phyloP scores from a whole-genome alignment of 2,888 invertebrate species.

The Drosophila prolongata region DNA sequence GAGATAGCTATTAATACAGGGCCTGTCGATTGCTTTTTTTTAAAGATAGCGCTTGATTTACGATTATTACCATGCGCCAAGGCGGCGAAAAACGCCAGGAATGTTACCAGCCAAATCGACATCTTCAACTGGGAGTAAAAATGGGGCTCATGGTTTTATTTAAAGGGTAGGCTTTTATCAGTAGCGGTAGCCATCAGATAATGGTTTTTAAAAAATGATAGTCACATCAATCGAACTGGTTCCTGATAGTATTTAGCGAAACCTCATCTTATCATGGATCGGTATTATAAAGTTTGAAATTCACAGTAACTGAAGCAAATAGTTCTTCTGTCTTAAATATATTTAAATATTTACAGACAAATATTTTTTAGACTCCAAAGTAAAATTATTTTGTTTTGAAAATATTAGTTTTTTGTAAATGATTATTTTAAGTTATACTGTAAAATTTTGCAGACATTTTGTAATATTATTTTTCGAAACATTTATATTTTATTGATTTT shows the following conservation, averaged over 20 bases:
- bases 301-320: no score
- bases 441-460: no score
- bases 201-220: constrained; percentile 10
- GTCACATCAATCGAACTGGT: constrained; percentile 8
- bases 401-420: no score
- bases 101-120: constrained; percentile 27
- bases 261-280: no score
- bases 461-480: no score
- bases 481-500: no score
- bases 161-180: constrained; percentile 42
- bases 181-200: background rate
- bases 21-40: background rate
- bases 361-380: no score
- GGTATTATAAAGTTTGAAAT: no score
- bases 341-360: no score
- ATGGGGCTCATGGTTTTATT: constrained; percentile 16
- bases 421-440: background rate
- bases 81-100: constrained; percentile 45
- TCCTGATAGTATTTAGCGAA: background rate
- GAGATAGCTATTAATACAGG: background rate
- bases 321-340: no score
- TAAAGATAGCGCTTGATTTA: constrained; percentile 10
- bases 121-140: constrained; percentile 23
- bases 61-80: constrained; percentile 40
- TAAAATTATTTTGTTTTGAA: no score